phyloP scores from a whole-genome alignment of 1,140 invertebrate genomes.

The roundworm (Caenorhabditis elegans) region DNA sequence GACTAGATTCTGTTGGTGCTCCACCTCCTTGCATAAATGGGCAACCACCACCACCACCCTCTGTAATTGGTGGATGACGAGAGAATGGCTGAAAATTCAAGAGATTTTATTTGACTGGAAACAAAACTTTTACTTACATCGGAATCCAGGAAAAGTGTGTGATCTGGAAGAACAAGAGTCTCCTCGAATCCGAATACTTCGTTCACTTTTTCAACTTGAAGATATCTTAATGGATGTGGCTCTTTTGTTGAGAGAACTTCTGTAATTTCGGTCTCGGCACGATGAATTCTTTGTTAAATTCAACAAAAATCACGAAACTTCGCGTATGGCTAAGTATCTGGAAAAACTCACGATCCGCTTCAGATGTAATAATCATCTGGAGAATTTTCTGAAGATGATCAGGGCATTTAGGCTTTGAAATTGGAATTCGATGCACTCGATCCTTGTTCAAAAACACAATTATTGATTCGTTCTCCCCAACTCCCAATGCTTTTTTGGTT shows the following conservation, averaged over 20 bases:
- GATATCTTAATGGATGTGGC: constrained; percentile 33
- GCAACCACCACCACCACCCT: background rate
- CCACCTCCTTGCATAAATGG: constrained; percentile 42
- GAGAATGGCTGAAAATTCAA: background rate
- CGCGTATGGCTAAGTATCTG: too few species aligned
- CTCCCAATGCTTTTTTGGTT: background rate
- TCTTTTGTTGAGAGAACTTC: constrained; percentile 15
- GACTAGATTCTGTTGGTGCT: background rate
- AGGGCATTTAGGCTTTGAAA: background rate
- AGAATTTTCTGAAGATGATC: constrained; percentile 16
- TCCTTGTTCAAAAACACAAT: constrained; percentile 14
- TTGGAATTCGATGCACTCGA: background rate
- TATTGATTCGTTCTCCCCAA: background rate
- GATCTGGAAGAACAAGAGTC: constrained; percentile 37
- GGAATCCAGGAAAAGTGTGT: background rate
- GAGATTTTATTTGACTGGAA: too few species aligned
- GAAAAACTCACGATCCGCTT: background rate
- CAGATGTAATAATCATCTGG: background rate
- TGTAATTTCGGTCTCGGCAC: too few species aligned
- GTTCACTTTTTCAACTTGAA: constrained; percentile 29
- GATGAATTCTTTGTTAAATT: too few species aligned
- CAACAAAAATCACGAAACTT: background rate
- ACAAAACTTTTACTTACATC: too few species aligned
- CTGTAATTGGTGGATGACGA: background rate
- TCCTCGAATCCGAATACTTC: constrained; percentile 34